phyloP scores from a whole-genome alignment of 2,797 vertebrate species.

The Hipposideros larvatus region DNA sequence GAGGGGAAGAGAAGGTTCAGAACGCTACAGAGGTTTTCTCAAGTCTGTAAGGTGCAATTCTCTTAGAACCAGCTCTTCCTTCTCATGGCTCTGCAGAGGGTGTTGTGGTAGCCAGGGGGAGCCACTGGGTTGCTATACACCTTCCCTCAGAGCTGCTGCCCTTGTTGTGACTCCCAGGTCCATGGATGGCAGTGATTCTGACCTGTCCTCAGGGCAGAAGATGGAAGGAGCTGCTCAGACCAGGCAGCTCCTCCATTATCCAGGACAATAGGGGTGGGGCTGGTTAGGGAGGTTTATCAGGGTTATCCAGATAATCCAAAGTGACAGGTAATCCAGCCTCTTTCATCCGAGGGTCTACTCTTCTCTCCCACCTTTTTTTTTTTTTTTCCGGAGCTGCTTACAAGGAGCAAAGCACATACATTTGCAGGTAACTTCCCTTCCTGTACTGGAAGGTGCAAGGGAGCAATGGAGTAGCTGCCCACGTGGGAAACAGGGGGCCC shows the following conservation, averaged over 20 bases:
- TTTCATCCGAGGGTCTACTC: not conserved
- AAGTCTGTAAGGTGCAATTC: not conserved
- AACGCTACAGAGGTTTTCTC: not conserved
- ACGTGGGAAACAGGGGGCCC: not conserved
- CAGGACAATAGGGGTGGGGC: not conserved
- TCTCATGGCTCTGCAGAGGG: not conserved
- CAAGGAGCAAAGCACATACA: not conserved
- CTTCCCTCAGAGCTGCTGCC: not conserved
- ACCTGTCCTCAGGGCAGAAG: not conserved
- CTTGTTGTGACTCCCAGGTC: not conserved
- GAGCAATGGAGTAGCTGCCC: not conserved
- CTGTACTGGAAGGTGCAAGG: not conserved
- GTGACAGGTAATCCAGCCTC: not conserved
- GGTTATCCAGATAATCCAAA: not conserved
- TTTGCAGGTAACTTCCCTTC: not conserved
- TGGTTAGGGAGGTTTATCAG: not conserved
- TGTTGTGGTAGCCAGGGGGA: fast-evolving
- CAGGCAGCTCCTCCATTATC: not conserved
- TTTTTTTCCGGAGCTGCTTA: not conserved
- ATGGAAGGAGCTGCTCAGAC: not conserved
- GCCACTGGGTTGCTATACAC: not conserved
- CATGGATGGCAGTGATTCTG: not conserved
- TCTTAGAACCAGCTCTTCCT: not conserved
- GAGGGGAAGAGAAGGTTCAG: not conserved
- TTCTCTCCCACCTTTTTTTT: not conserved